Conservation (phyloP, 2,797 vertebrate genomes). For the Ctenopoma multispine region DNA sequence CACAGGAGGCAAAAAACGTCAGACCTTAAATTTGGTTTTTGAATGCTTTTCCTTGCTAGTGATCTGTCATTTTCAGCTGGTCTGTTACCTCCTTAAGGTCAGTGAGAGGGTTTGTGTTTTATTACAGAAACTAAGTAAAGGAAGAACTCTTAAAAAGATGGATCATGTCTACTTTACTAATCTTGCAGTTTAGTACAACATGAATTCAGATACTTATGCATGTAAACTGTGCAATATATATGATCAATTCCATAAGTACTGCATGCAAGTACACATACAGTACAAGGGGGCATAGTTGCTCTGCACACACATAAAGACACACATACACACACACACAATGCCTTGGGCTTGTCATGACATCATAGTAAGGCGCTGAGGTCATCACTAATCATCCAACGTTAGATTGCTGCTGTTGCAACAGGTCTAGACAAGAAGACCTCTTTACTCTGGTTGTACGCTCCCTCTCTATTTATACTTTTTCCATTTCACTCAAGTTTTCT, state of each 20-base stretch:
- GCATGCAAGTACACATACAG: conserved; percentile 19
- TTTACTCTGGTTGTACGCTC: conserved; percentile 34
- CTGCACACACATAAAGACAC: conserved; percentile 27
- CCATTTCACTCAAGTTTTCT: conserved; percentile 13
- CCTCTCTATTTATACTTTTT: conserved; percentile 29
- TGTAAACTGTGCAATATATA: conserved; percentile 12
- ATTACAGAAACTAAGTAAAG: neutral
- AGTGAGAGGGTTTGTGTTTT: neutral
- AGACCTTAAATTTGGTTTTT: neutral
- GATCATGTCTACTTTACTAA: neutral
- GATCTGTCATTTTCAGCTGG: neutral
- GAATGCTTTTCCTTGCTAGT: neutral
- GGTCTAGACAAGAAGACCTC: conserved; percentile 76
- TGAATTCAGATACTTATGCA: neutral
- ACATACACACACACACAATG: conserved; percentile 53
- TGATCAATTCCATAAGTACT: conserved; percentile 16
- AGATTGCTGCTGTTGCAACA: conserved; percentile 70
- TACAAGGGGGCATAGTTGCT: conserved; percentile 29
- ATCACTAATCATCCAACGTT: conserved; percentile 72
- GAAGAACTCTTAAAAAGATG: neutral
- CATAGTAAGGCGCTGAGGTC: conserved; percentile 80
- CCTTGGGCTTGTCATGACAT: conserved; percentile 82
- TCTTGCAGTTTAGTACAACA: neutral
- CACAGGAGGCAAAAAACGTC: neutral
- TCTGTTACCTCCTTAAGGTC: neutral